Base-by-base conservation (phyloP, 2,113 vertebrate genomes). In the Madoqua kirkii region DNA sequence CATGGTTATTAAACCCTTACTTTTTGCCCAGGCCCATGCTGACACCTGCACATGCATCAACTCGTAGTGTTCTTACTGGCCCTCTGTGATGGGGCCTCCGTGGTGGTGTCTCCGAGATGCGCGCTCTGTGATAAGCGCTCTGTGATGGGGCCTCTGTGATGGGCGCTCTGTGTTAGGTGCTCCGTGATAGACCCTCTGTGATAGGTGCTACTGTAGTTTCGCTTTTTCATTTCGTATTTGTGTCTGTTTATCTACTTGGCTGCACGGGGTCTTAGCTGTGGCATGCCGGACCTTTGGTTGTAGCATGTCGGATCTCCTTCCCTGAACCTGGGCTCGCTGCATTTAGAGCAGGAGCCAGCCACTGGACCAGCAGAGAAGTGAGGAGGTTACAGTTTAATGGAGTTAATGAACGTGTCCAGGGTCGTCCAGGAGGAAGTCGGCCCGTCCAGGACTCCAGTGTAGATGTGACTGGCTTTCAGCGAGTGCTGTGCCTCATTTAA, bases 1-100 rank as follows among this genome's bases (percentile, higher is more conserved):
- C 29, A 3, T 0, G 1, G 33, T 82, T 55, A 33, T 7, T 7
- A 23, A 84, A 36, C 25, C 79, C 27, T 27, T 57, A 0, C 13
- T 45, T 79, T 40, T 60, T 4, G 12, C 52, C 27, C 29, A 14
- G 27, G 4, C 5, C 74, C 81, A 1, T 2, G 7, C 15, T 40
- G 19, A 29, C 6, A 6, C 6, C 43, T 5, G 2, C 10, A 0
- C 9, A 3, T 1, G 11, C 21, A 2, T 7, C 8, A 29, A 14
- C 48, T 54, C 21, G 1, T 31, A 15, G 16, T 50, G 1, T 45
- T 50, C 59, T 57, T 48, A 3, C 16, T 5, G 43, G 43, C 36
- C 11, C 8, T 67, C 7, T 5, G 0, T 52, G 78, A 12, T 17
- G 8, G 64, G 23, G 13, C 2, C 50, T 50, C 50, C 12, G 48